phyloP scores from a whole-genome alignment of 2,113 vertebrate genomes.

The Aptenodytes patagonicus region DNA sequence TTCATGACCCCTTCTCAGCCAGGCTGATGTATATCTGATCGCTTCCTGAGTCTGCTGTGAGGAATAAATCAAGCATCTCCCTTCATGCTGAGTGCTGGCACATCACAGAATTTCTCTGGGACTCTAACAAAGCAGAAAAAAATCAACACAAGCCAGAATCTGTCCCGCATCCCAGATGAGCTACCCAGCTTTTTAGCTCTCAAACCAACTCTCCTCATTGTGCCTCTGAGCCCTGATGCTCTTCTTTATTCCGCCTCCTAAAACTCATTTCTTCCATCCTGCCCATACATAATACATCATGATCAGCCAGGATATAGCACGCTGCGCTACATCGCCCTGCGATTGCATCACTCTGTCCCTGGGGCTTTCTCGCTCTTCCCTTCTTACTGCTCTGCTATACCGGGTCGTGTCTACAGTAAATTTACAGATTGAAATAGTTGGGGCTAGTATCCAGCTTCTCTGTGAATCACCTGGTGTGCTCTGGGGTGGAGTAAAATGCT shows the following conservation, averaged over 20 bases:
- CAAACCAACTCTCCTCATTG: background rate
- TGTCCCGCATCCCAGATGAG: background rate
- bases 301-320: background rate
- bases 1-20: background rate
- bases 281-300: background rate
- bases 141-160: background rate
- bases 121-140: background rate
- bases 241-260: background rate
- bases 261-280: background rate
- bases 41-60: background rate
- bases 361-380: background rate
- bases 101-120: background rate
- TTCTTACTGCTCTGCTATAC: background rate
- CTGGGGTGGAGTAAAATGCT: background rate
- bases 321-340: fast-evolving
- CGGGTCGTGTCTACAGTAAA: background rate
- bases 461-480: background rate
- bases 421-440: background rate
- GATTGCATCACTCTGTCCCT: background rate
- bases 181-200: background rate
- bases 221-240: background rate
- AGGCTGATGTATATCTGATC: background rate
- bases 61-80: background rate
- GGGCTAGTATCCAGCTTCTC: background rate
- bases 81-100: background rate